Conservation (phyloP, 2,888 invertebrate genomes). For the Paralinhomoeus sp. region DNA sequence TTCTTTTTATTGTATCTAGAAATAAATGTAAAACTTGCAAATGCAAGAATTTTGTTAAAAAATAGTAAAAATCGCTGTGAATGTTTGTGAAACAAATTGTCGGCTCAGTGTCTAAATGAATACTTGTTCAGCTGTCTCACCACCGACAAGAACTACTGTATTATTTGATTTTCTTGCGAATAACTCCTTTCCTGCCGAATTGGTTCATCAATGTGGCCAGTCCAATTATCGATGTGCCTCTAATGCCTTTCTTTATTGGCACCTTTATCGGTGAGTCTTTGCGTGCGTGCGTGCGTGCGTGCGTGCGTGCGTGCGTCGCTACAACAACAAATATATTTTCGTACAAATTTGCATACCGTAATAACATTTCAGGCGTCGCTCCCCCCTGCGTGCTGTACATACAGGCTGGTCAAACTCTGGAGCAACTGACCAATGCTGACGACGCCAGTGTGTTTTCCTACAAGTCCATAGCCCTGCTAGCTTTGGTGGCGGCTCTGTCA, state of each 20-base stretch:
- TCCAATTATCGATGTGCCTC: constrained; percentile 82
- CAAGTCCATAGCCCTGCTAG: constrained; percentile 55
- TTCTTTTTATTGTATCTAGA: too few species aligned
- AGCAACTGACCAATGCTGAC: constrained; percentile 66
- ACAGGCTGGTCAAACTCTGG: constrained; percentile 84
- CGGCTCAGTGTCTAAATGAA: too few species aligned
- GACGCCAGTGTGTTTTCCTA: constrained; percentile 58
- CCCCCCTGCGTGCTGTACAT: constrained; percentile 93
- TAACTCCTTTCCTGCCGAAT: constrained; percentile 91
- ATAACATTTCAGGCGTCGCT: constrained; percentile 63
- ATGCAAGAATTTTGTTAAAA: too few species aligned
- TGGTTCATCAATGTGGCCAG: constrained; percentile 96
- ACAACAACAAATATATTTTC: too few species aligned
- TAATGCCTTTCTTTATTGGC: constrained; percentile 71
- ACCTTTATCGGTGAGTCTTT: constrained; percentile 67
- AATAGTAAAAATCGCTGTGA: too few species aligned
- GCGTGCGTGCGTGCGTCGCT: too few species aligned
- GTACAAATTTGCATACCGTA: too few species aligned
- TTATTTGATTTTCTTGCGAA: constrained; percentile 83
- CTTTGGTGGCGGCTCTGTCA: constrained; percentile 54
- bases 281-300: too few species aligned
- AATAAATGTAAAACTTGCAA: too few species aligned
- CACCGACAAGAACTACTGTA: constrained; percentile 71
- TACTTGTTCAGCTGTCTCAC: constrained; percentile 35
- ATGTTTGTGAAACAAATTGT: too few species aligned